Conservation (phyloP, 2,888 invertebrate genomes). For the Andrena bicolor region DNA sequence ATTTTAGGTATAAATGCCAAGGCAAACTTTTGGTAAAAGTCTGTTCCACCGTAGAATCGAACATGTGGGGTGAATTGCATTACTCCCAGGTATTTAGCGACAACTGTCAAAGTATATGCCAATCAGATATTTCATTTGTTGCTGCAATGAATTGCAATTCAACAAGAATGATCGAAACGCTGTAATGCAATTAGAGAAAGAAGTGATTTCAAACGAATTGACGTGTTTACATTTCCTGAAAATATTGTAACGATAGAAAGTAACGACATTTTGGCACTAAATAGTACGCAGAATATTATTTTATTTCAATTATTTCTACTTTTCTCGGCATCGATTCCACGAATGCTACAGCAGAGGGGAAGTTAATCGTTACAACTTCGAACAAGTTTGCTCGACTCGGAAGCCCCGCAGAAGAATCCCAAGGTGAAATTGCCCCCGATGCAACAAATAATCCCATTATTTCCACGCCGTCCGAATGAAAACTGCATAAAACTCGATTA, state of each 20-base stretch:
- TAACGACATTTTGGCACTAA: neutral
- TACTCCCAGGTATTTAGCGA: too few species aligned
- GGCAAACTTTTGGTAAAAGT: too few species aligned
- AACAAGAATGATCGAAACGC: too few species aligned
- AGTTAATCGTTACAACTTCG: neutral
- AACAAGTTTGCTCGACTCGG: neutral
- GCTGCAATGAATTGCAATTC: too few species aligned
- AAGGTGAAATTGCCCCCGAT: neutral
- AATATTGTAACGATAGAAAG: neutral
- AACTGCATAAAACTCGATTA: constrained; percentile 28
- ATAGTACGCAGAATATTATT: neutral
- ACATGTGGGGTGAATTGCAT: too few species aligned
- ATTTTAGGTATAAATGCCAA: too few species aligned
- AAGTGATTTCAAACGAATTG: too few species aligned
- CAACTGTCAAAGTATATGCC: too few species aligned
- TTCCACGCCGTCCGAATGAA: constrained; percentile 9
- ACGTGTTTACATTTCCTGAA: neutral
- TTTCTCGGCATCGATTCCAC: neutral
- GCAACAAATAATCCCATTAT: constrained; percentile 3
- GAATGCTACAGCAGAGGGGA: neutral
- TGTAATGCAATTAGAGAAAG: too few species aligned
- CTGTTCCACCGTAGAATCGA: too few species aligned
- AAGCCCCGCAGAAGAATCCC: neutral
- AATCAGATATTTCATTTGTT: too few species aligned
- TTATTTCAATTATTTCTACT: neutral